Evolutionary conservation across 2,113 vertebrate species (phyloP).

Genomic region (Lagopus muta): DNA sequence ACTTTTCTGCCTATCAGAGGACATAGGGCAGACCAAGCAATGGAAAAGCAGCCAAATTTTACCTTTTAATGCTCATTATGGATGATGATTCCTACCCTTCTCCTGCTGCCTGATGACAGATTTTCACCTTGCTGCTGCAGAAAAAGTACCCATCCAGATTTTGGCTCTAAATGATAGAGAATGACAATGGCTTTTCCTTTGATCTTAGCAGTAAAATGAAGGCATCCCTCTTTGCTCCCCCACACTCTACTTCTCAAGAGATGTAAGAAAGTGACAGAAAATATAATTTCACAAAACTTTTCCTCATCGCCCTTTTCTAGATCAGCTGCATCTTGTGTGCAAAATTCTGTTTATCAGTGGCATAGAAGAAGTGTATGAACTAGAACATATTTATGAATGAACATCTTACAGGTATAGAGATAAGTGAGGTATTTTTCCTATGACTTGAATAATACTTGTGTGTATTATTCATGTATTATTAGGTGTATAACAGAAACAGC

Average conservation of each 20-base stretch:
- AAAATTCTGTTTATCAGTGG: neutral
- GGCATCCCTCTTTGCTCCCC: neutral
- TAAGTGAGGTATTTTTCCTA: neutral
- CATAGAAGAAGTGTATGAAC: neutral
- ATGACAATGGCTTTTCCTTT: neutral
- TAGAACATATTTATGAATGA: neutral
- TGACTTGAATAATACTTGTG: neutral
- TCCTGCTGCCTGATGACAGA: neutral
- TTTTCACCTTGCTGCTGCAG: neutral
- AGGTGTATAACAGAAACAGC: neutral
- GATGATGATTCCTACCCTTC: neutral
- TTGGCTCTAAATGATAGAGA: neutral
- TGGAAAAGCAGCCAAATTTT: neutral
- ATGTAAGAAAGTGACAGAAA: neutral
- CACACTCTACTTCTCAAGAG: neutral
- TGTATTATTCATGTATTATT: too few relatives aligned
- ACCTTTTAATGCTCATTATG: neutral
- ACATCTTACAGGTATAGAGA: neutral
- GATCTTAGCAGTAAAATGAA: neutral
- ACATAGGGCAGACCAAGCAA: neutral
- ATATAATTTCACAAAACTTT: neutral
- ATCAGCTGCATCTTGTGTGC: neutral
- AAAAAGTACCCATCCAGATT: neutral
- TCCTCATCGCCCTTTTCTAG: neutral
- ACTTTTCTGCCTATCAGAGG: neutral